Evolutionary conservation across 2,797 vertebrate species (phyloP), one percentile per base, ranked within the genome.

Genomic region (Zalophus californianus): DNA sequence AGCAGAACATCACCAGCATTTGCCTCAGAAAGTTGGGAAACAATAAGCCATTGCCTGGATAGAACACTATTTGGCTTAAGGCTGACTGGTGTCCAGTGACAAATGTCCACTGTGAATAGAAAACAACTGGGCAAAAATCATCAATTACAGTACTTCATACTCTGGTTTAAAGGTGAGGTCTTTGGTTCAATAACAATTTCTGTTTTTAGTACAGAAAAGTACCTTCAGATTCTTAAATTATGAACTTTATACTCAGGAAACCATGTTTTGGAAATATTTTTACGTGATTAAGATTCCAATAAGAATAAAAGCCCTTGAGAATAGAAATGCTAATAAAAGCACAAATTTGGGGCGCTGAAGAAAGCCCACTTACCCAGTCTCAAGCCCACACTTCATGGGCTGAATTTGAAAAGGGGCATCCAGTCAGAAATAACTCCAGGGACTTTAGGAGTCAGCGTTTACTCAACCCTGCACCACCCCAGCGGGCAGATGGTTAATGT

Each of bases 151-250:
- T 38, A 93, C 27, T 77, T 78, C 44, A 60, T 12, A 50, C 8
- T 52, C 29, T 54, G 66, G 83, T 32, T 79, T 54, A 35, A 95
- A 48, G 9, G 78, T 62, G 21, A 89, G 2, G 29, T 52, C 35
- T 82, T 90, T 68, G 35, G 70, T 92, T 84, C 16, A 44, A 60
- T 41, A 91, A 93, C 75, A 58, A 85, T 38, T 52, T 94, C 15
- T 56, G 3, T 0, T 64, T 94, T 92, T 41, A 90, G 62, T 8
- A 82, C 1, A 93, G 52, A 86, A 54, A 72, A 50, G 7, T 3
- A 44, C 15, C 70, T 50, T 73, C 18, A 66, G 35, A 62, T 52
- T 73, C 21, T 82, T 52, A 89, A 83, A 41, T 54, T 83, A 58
- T 75, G 20, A 94, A 83, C 29, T 73, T 90, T 23, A 77, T 68